phyloP scores from a whole-genome alignment of 2,113 vertebrate genomes.

The Trichechus manatus region DNA sequence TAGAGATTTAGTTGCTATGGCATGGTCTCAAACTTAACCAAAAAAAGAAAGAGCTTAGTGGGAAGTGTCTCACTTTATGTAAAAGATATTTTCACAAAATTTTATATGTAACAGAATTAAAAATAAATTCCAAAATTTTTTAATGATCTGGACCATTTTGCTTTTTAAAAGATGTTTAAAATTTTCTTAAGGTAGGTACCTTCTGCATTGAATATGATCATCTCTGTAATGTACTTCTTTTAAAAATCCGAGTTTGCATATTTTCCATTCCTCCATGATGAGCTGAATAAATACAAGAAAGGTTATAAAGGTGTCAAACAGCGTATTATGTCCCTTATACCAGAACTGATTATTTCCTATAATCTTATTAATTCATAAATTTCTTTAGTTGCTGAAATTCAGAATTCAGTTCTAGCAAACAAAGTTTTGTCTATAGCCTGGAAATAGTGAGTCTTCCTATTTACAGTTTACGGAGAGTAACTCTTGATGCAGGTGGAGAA shows the following conservation, averaged over 20 bases:
- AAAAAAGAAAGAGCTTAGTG: background rate
- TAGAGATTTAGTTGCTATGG: background rate
- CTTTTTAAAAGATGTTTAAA: background rate
- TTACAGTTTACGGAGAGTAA: conserved; percentile 9
- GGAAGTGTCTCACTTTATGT: background rate
- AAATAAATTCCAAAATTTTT: background rate
- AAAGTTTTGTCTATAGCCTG: conserved; percentile 1
- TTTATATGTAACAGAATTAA: background rate
- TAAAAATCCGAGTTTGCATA: background rate
- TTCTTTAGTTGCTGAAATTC: conserved; percentile 40
- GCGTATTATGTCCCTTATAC: conserved; percentile 2
- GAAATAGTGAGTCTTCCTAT: background rate
- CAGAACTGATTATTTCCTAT: conserved; percentile 62
- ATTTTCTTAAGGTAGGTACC: background rate
- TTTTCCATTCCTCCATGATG: background rate
- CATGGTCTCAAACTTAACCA: background rate
- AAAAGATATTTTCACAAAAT: background rate
- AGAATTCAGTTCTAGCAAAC: background rate
- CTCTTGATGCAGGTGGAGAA: background rate
- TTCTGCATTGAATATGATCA: background rate
- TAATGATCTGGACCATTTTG: background rate
- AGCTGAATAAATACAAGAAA: conserved; percentile 33
- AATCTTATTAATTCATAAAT: conserved; percentile 69
- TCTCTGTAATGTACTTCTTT: background rate
- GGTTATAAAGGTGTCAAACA: conserved; percentile 19